Evolutionary conservation across 2,797 vertebrate genomes (phyloP), one percentile per base, ranked within the genome.

Genomic region (Chromobotia macracanthus): DNA sequence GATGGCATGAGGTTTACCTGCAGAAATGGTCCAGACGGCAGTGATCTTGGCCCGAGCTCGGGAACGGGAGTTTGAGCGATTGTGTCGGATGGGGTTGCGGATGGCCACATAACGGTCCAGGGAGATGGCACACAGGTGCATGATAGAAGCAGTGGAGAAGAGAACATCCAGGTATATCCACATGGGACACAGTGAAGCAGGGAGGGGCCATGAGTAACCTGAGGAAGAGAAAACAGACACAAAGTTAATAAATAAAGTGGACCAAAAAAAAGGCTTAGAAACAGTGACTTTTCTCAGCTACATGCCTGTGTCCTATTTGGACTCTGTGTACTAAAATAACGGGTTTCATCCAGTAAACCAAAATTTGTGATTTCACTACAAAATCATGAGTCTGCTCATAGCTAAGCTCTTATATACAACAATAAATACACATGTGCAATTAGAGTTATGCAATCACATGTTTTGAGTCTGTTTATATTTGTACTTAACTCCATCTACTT

Each of bases 91-190:
- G 18, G 83, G 83, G 75, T 84, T 84, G 31, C 81, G 83, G 56
- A 84, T 84, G 67, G 83, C 83, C 71, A 84, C 75, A 2, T 84
- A 84, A 18, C 83, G 81, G 72, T 84, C 83, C 44, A 84, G 31
- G 1, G 83, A 84, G 18, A 84, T 84, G 23, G 83, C 83, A 31
- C 83, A 84, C 44, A 84, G 71, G 55, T 84, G 83, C 78, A 84
- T 84, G 68, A 84, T 84, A n/a, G 83, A 84, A 46, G 83, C 77
- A 0, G 83, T 84, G 31, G 83, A 84, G 48, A 84, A 65, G 46
- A 84, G 66, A 38, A 84, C 83, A 51, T 84, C 83, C 35, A 84
- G 50, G 60, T 84, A 84, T 70, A 84, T 84, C 81, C 83, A 84
- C 35, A 84, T 23, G 15, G 83, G 81, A 72, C 83, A 84, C 21